Evolutionary conservation across 2,797 vertebrate species (phyloP), one percentile per base, ranked within the genome.

Genomic region (Enoplosus armatus): DNA sequence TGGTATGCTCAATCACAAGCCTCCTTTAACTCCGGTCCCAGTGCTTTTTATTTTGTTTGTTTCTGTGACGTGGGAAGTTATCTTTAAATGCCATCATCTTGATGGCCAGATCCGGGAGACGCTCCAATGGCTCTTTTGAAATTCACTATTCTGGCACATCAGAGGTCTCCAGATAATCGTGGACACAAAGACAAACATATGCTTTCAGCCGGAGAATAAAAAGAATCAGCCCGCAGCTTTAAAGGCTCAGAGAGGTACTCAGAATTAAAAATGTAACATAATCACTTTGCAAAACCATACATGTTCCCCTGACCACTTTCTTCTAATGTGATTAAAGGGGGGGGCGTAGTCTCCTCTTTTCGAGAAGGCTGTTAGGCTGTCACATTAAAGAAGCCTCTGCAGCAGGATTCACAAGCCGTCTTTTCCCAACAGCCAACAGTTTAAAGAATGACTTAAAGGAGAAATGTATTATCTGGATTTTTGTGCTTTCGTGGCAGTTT

Each of bases 401-500:
- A 61, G 58, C 70, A 43, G 29, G 33, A 53, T 77, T 82, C 72
- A 50, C 76, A 61, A 58, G 59, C 37, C 27, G 22, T 24, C n/a
- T 72, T 66, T 72, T 82, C 65, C 75, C 76, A 72, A 50, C 50
- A 68, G 61, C 55, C 61, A 62, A 70, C 77, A 72, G 82, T 90
- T 88, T 79, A 73, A 69, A 67, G 72, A 87, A 88, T 87, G 45
- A 83, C 70, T 80, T 64, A 77, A 63, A 74, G 29, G 27, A 54
- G 31, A 54, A 72, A 37, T 43, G 45, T 65, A 62, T 70, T 75
- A 73, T 89, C 20, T 78, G 73, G 50, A 75, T 71, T 77, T 61
- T 53, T 59, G 35, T 64, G 75, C 68, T 80, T 58, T 71, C 41
- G 29, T 48, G 31, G 41, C 48, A 45, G 51, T 78, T 82, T 67